A percentile compares a stretch with the other conserved stretches of the same genome.
phyloP scores from a whole-genome alignment of 2,888 invertebrate species.

The Atethmia centrago region DNA sequence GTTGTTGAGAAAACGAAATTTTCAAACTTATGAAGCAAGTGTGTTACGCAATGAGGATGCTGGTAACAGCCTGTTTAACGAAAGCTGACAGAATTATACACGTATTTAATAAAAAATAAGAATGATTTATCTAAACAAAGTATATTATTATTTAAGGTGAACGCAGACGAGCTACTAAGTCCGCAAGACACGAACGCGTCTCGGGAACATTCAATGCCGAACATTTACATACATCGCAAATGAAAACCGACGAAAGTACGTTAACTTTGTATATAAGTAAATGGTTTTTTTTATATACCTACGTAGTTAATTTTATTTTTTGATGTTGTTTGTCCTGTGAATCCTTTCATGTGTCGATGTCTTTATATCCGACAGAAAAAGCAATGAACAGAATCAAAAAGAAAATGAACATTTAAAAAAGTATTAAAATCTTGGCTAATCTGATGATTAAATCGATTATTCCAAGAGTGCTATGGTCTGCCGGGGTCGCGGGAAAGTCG shows the following conservation, averaged over 20 bases:
- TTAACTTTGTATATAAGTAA: slow-evolving; percentile 8
- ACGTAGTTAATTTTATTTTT: slow-evolving; percentile 14
- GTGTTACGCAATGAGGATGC: neutral
- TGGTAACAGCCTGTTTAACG: neutral
- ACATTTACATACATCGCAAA: slow-evolving; percentile 32
- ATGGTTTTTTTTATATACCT: neutral
- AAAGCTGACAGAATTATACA: neutral
- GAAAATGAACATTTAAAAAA: neutral
- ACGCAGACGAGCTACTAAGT: slow-evolving; percentile 29
- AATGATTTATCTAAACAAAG: neutral
- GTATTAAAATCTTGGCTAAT: neutral
- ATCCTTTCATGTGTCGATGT: neutral
- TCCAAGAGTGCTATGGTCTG: slow-evolving; percentile 3
- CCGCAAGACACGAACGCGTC: slow-evolving; percentile 14
- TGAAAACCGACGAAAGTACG: neutral
- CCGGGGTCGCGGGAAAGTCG: too few relatives aligned
- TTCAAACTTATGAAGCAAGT: neutral
- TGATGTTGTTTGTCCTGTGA: slow-evolving; percentile 6
- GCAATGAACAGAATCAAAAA: neutral
- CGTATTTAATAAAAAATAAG: neutral
- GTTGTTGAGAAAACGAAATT: neutral
- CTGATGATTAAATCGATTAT: slow-evolving; percentile 3
- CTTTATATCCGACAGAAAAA: neutral
- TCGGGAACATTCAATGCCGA: slow-evolving; percentile 5
- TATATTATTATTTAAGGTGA: slow-evolving; percentile 49